These are phyloP conservation scores for Prochilodus magdalenae DNA, from an alignment of 2,113 vertebrate species.

Conservation along the genomic window DNA sequence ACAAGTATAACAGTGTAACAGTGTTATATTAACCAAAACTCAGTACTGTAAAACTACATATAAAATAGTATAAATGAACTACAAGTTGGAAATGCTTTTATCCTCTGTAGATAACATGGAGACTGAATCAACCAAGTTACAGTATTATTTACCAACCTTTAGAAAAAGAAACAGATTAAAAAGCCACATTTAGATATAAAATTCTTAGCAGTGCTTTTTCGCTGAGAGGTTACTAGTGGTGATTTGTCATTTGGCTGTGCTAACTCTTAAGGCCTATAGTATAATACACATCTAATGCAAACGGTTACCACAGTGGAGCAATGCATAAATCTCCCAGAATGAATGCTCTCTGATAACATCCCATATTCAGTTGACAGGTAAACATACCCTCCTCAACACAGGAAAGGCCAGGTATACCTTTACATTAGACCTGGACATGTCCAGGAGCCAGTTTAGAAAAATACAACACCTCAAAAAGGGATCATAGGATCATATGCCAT, in stretches of 20 bases:
- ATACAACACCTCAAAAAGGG: conserved; percentile 47
- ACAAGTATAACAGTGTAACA: not conserved
- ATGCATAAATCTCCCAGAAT: not conserved
- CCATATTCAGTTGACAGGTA: conserved; percentile 30
- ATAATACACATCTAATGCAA: conserved; percentile 18
- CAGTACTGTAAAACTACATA: not conserved
- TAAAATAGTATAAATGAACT: not conserved
- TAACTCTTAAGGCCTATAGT: conserved; percentile 12
- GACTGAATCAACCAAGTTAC: not conserved
- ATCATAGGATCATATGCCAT: not conserved
- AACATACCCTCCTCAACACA: conserved; percentile 36
- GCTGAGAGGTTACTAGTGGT: not conserved
- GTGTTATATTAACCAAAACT: conserved; percentile 2
- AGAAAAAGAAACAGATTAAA: not conserved
- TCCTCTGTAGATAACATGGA: not conserved
- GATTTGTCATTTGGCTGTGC: not conserved
- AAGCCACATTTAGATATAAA: not conserved
- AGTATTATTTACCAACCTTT: not conserved
- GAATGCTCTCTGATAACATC: conserved; percentile 13
- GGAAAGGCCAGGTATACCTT: conserved; percentile 44
- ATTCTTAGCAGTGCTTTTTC: not conserved
- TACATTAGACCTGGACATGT: conserved; percentile 47
- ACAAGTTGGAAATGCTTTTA: not conserved
- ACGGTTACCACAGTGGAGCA: not conserved
- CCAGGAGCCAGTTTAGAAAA: conserved; percentile 62